Conservation (phyloP, 2,113 vertebrate genomes). For the Oreamnos americanus region DNA sequence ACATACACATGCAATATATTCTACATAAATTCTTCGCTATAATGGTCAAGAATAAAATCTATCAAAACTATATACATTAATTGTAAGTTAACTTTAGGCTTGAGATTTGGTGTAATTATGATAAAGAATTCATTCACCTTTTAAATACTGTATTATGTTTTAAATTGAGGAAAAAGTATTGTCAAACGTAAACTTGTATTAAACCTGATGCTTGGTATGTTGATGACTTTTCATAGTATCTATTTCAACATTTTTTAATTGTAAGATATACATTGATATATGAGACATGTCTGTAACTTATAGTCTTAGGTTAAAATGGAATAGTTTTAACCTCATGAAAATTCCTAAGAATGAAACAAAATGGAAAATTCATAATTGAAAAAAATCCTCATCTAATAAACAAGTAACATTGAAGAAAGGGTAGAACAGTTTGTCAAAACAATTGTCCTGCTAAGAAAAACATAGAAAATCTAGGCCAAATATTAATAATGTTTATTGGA, state of each 20-base stretch:
- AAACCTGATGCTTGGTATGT: not conserved
- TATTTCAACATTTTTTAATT: not conserved
- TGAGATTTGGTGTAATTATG: not conserved
- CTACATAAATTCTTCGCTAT: not conserved
- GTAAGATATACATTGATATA: not conserved
- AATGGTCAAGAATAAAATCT: not conserved
- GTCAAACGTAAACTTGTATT: not conserved
- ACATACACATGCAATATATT: not conserved
- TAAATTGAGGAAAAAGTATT: not conserved
- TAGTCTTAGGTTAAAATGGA: not conserved
- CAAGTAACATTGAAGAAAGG: not conserved
- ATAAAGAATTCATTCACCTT: not conserved
- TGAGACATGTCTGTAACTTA: not conserved
- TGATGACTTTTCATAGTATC: not conserved
- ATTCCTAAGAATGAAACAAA: not conserved
- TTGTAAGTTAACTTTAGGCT: not conserved
- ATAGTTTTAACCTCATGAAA: not conserved
- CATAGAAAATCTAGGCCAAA: not conserved
- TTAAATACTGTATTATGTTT: not conserved
- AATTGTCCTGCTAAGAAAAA: not conserved
- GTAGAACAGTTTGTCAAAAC: not conserved
- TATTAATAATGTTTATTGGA: not conserved
- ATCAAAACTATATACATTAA: not conserved
- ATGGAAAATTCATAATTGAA: not conserved
- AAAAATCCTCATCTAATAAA: not conserved